Evolutionary conservation across 2,888 invertebrate species (phyloP).

Genomic region (Dicroscelio sp.): DNA sequence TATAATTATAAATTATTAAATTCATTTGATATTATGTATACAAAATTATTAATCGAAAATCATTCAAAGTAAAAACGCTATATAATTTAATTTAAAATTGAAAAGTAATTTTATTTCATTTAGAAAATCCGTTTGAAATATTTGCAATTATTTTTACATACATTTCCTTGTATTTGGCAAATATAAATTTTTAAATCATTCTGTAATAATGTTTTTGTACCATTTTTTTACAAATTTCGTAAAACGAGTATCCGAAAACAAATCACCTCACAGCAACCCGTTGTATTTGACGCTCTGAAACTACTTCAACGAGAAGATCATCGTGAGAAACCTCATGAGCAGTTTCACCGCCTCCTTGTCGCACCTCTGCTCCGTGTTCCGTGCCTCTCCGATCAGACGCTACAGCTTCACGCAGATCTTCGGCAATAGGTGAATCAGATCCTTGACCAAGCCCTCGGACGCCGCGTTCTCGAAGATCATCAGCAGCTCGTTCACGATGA

Average conservation of each 20-base stretch:
- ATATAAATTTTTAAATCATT: no score
- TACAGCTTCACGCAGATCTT: slow-evolving; percentile 91
- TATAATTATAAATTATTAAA: no score
- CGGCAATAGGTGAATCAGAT: slow-evolving; percentile 91
- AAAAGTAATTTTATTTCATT: no score
- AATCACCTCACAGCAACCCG: slow-evolving; percentile 88
- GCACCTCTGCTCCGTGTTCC: slow-evolving; percentile 79
- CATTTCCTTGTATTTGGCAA: no score
- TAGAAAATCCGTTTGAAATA: no score
- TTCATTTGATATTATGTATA: no score
- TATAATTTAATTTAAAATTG: no score
- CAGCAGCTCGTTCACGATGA: slow-evolving; percentile 90
- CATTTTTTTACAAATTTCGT: no score
- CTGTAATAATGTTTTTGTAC: no score
- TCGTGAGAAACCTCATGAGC: slow-evolving; percentile 92
- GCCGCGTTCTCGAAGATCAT: slow-evolving; percentile 88
- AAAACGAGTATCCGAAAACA: background rate
- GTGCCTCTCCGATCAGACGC: slow-evolving; percentile 89
- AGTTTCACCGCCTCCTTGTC: slow-evolving; percentile 92
- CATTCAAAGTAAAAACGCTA: no score
- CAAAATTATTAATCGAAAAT: no score
- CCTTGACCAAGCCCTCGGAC: slow-evolving; percentile 87
- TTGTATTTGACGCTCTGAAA: slow-evolving; percentile 92
- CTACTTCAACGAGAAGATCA: slow-evolving; percentile 93
- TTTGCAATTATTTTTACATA: no score